Evolutionary conservation across 2,797 vertebrate species (phyloP), one percentile per base, ranked within the genome.

Genomic region (Karalla daura): DNA sequence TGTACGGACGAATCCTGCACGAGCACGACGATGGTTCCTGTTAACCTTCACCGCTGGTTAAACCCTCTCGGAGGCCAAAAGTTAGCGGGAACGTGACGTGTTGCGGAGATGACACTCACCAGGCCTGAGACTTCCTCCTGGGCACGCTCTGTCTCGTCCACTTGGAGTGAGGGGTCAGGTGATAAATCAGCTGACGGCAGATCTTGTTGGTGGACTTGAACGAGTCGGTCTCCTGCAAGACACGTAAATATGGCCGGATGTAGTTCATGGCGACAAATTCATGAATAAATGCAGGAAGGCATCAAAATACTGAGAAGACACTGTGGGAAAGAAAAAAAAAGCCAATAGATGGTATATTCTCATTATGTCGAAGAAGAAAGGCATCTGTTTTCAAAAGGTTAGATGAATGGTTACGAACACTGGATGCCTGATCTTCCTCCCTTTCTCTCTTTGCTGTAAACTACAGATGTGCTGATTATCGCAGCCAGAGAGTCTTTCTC

Each of bases 101-200:
- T n/a, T n/a, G 63, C 11, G 1, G 68, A 60, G 40, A 63, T 14
- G 41, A 76, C 14, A 82, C 96, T 96, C 86, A 97, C 95, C 96
- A 94, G 63, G 85, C 89, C 61, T 95, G 95, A 70, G 93, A 87
- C 90, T 96, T 97, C 86, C 93, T 94, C 63, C 76, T 90, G 86
- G 93, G 86, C 59, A 94, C 86, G 61, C 93, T 93, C 6, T 94
- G 92, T 78, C 87, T 88, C 2, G 75, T 89, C 93, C 93, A 91
- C 59, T 95, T 97, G 4, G 95, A 95, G 88, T 96, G 96, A 2
- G 96, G 96, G 5, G 94, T 95, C 45, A 96, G 93, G 89, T 98
- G 95, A 85, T 95, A 96, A 78, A 96, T 94, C 72, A 97, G 94
- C 89, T 98, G 96, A 46, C 94, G 89, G 89, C 95, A 97, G 85